Base-by-base conservation (phyloP, 2,113 vertebrate genomes). In the Scomber scombrus region DNA sequence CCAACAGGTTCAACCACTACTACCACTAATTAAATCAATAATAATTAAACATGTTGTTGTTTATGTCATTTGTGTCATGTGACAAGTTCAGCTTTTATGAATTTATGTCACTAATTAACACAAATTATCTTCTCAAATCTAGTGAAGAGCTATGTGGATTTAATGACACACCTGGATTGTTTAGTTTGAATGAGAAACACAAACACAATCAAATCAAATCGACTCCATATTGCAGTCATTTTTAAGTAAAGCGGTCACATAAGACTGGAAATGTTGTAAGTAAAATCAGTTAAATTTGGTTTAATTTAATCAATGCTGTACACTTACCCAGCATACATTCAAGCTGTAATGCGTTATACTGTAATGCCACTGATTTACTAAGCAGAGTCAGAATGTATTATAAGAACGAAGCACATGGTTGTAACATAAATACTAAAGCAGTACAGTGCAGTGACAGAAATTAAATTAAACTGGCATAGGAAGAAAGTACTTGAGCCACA, bases 1-100 rank as follows among this genome's bases (percentile, higher is more conserved):
- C 58, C 16, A 55, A 18, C 29, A 29, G 31, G 19, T 52, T 11
- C 18, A 3, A 15, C 43, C 10, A 15, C 3, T 19, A 7, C 49
- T 13, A 52, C 13, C 16, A 70, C 8, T 50, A 23, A 82, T 81
- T 56, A 52, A 71, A 45, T 43, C n/a, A 68, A 80, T 16, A 26
- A 29, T 13, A 61, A 54, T n/a, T 19, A 29, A 66, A 16, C 6
- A 11, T 43, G 14, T 46, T 67, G 3, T 5, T 18, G 40, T 58
- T 14, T 0, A 18, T 11, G 1, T 40, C 3, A 19, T 23, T 16
- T 43, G 2, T 31, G 13, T 26, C 11, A 40, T n/a, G 11, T 51
- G 18, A 29, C 11, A 16, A 34, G 40, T 40, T 1, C 4, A 72
- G 18, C 18, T 13, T 57, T 76, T 34, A 13, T 57, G 62, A 57